Percentiles rank a stretch among this genome's conserved stretches.
phyloP scores from a whole-genome alignment of 2,113 vertebrate species.

The Istiophorus platypterus region DNA sequence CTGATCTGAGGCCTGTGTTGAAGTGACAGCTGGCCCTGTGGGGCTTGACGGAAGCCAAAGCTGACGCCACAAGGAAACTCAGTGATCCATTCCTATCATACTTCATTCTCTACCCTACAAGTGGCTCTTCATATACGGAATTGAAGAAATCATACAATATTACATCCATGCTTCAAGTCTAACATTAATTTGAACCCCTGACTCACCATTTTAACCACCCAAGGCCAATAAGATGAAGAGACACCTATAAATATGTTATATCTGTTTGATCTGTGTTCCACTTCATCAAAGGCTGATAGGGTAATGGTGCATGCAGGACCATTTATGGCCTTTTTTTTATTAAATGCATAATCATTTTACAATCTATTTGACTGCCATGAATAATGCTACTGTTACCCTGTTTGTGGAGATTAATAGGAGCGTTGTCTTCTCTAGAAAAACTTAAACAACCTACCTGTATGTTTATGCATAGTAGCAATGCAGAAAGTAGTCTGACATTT shows the following conservation, averaged over 20 bases:
- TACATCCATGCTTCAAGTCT: slow-evolving; percentile 23
- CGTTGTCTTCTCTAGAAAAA: neutral
- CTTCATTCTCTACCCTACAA: slow-evolving; percentile 38
- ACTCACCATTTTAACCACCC: neutral
- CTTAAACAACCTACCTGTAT: slow-evolving; percentile 13
- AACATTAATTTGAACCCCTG: slow-evolving; percentile 11
- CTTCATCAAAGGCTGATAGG: slow-evolving; percentile 51
- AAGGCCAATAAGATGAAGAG: slow-evolving; percentile 32
- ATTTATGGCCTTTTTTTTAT: slow-evolving; percentile 55
- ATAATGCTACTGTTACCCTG: slow-evolving; percentile 2
- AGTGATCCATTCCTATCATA: slow-evolving; percentile 64
- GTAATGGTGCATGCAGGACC: slow-evolving; percentile 42
- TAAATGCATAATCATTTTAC: slow-evolving; percentile 40
- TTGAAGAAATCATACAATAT: slow-evolving; percentile 30
- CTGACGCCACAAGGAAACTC: slow-evolving; percentile 42
- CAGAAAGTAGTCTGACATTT: slow-evolving; percentile 8
- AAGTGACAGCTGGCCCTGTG: slow-evolving; percentile 73
- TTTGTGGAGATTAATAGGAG: slow-evolving; percentile 14
- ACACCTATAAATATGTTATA: slow-evolving; percentile 31
- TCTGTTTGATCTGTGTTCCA: slow-evolving; percentile 50
- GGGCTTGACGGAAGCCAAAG: slow-evolving; percentile 64
- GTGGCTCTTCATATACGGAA: slow-evolving; percentile 32
- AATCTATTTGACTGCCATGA: slow-evolving; percentile 31
- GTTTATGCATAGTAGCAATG: neutral
- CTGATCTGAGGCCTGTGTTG: slow-evolving; percentile 69